These are phyloP conservation scores for Falco peregrinus DNA, from an alignment of 2,797 vertebrate genomes.

Conservation along the genomic window DNA sequence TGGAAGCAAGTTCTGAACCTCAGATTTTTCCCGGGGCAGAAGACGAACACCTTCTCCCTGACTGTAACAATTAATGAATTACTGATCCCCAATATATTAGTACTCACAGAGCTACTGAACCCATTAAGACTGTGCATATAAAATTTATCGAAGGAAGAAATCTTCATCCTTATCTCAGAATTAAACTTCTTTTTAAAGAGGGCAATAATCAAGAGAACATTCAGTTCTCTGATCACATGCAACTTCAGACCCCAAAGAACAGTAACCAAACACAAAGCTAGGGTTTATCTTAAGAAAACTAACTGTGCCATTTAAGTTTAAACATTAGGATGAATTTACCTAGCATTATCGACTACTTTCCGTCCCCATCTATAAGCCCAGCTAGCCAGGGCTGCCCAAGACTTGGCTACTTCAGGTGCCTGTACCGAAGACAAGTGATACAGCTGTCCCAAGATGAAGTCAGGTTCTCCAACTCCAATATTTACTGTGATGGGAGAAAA, in stretches of 20 bases:
- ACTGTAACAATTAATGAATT: constrained; percentile 77
- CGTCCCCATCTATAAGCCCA: constrained; percentile 99
- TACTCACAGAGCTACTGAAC: not conserved
- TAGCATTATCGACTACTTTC: constrained; percentile 98
- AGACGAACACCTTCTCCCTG: constrained; percentile 96
- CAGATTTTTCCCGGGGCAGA: constrained; percentile 89
- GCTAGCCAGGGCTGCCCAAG: constrained; percentile 97
- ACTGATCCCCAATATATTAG: not conserved
- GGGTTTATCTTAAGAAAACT: not conserved
- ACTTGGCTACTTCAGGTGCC: constrained; percentile 96
- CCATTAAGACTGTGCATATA: not conserved
- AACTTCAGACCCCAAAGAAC: not conserved
- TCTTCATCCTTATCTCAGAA: not conserved
- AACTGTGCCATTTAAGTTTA: not conserved
- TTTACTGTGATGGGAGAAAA: constrained; percentile 81
- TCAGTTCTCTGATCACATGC: not conserved
- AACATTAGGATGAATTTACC: constrained; percentile 76
- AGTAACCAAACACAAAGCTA: not conserved
- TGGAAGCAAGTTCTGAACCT: constrained; percentile 92
- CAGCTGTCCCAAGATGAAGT: constrained; percentile 94
- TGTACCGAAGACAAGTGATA: constrained; percentile 94
- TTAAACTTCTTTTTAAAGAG: not conserved
- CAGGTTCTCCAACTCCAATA: constrained; percentile 97
- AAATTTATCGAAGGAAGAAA: not conserved
- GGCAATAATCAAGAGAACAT: not conserved